phyloP scores from a whole-genome alignment of 2,888 invertebrate species.

The Drosophila affinis region DNA sequence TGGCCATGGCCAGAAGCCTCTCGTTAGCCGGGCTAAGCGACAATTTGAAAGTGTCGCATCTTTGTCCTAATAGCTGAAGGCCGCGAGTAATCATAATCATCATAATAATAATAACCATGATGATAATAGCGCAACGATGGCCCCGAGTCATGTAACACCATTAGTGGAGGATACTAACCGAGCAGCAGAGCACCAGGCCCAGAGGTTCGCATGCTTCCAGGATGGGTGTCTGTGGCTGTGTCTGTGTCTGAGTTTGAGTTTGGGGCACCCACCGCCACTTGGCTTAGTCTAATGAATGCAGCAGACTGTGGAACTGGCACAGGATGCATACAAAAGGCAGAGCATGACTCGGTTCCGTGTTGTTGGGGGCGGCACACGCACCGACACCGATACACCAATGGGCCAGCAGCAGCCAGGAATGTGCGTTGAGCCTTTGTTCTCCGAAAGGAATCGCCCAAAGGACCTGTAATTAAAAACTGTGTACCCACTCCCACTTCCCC shows the following conservation, averaged over 20 bases:
- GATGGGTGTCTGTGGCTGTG: no score
- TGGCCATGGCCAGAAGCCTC: conserved; percentile 37
- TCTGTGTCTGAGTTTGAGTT: background rate
- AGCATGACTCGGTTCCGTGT: conserved; percentile 8
- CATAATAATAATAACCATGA: conserved; percentile 22
- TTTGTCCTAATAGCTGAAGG: conserved; percentile 25
- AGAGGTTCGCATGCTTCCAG: conserved; percentile 39
- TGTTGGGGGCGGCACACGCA: conserved; percentile 54
- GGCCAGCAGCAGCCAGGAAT: conserved; percentile 20
- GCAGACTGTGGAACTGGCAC: conserved; percentile 74
- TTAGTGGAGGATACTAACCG: conserved; percentile 40
- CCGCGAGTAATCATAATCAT: conserved; percentile 47
- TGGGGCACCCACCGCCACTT: conserved; percentile 58
- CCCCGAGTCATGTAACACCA: conserved; percentile 71
- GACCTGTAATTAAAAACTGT: conserved; percentile 50
- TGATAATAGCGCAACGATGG: conserved; percentile 54
- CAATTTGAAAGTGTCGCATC: conserved; percentile 37
- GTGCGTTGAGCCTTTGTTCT: conserved; percentile 39
- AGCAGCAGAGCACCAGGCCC: background rate
- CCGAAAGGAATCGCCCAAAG: conserved; percentile 55
- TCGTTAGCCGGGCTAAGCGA: conserved; percentile 29
- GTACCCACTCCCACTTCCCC: conserved; percentile 25
- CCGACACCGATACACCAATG: conserved; percentile 54
- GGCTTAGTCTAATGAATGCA: conserved; percentile 76
- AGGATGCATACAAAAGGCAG: conserved; percentile 66